Base-by-base conservation (phyloP, 2,888 invertebrate species). In the Tryphoninae sp. region DNA sequence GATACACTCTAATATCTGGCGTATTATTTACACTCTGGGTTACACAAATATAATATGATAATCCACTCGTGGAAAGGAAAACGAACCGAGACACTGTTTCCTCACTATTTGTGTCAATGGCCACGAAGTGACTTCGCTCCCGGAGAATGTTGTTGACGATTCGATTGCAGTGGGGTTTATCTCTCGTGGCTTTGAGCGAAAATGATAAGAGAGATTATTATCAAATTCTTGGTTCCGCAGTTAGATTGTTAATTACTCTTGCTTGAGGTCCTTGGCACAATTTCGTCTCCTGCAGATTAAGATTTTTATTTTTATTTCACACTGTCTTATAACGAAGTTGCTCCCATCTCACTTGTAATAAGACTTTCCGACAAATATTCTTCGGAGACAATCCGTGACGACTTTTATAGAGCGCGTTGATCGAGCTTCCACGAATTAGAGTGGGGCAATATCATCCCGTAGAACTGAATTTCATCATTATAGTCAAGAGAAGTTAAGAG, bases 1-100 rank as follows among this genome's bases (percentile, higher is more conserved):
- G 80, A 83, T 78, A 75, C 73, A 83, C 81, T 81, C 55, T 78
- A 73, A 59, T 62, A 33, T 68, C 40, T 81, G 81, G 77, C 81
- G 78, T 62, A 76, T 51, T 49, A 26, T 59, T 58, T 16, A n/a
- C 45, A 11, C 67, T 59, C 65, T 65, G 23, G 67, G 65, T 45
- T 13, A 16, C 6, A 3, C 33, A 55, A 64, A 22, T 9, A 74
- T 1, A 19, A 45, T 22, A 33, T 26, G 58, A 73, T 73, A 73
- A 61, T 62, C 51, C 73, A 26, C 40, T 40, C 13, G 19, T 51
- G 13, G 26, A 11, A 53, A 11, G 23, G 8, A 65, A 49, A 13
- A 45, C 13, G 16, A 49, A 68, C 26, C 19, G n/a, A 22, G 2
- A 11, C 64, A 45, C 11, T 55, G 7, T 13, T 45, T 13, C 13